Conservation (phyloP, 2,888 invertebrate genomes). For the Melanchra persicariae region DNA sequence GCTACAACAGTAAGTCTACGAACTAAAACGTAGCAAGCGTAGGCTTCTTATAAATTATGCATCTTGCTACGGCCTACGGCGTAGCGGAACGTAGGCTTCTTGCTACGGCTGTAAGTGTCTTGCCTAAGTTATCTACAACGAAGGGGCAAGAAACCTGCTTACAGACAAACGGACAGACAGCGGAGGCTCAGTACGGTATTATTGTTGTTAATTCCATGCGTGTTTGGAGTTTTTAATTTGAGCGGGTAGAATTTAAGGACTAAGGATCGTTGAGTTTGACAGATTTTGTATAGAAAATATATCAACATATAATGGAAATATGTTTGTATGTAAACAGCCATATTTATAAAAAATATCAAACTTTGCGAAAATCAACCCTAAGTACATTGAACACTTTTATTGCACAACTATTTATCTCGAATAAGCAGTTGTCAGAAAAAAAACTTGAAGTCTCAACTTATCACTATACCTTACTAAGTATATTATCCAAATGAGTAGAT, state of each 20-base stretch:
- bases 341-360: too few relatives aligned
- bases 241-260: too few relatives aligned
- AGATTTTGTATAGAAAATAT: too few relatives aligned
- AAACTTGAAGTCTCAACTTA: too few relatives aligned
- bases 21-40: slow-evolving; percentile 16
- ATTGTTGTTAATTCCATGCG: too few relatives aligned
- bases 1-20: background rate
- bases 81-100: slow-evolving; percentile 17
- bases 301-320: too few relatives aligned
- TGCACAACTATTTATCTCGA: background rate
- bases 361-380: background rate
- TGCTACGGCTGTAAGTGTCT: background rate
- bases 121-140: background rate
- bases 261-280: too few relatives aligned
- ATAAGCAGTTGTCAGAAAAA: background rate
- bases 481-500: too few relatives aligned
- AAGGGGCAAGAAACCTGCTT: background rate
- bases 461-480: too few relatives aligned
- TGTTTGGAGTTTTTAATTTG: too few relatives aligned
- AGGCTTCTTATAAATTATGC: background rate
- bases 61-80: slow-evolving; percentile 13
- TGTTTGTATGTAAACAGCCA: too few relatives aligned
- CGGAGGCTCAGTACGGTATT: too few relatives aligned
- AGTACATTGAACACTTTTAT: background rate
- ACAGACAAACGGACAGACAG: background rate